Conservation (phyloP, 2,797 vertebrate species). For the Sus cebifrons region DNA sequence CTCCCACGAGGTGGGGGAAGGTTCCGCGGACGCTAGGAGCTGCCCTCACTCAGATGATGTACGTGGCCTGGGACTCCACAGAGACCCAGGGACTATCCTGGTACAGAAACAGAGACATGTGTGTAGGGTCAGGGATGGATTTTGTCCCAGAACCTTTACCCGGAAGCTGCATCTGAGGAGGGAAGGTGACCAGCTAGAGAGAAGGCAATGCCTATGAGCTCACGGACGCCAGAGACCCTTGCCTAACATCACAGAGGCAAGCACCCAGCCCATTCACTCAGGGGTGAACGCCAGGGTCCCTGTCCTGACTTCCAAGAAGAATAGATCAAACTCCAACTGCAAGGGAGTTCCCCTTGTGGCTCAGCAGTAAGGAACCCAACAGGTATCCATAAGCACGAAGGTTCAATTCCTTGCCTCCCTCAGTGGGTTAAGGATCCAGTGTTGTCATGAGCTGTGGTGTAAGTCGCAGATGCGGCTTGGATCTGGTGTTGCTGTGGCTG, state of each 20-base stretch:
- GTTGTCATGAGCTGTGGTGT: too few relatives aligned
- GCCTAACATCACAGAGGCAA: not conserved
- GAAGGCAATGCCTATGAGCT: not conserved
- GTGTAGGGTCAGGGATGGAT: not conserved
- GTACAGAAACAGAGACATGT: not conserved
- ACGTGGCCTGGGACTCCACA: not conserved
- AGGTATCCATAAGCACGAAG: too few relatives aligned
- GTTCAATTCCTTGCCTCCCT: too few relatives aligned
- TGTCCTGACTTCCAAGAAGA: not conserved
- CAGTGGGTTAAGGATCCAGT: too few relatives aligned
- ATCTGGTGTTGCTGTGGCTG: too few relatives aligned
- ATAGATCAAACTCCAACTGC: not conserved
- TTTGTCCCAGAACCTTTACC: not conserved
- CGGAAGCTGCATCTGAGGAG: not conserved
- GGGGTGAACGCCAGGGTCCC: rapidly evolving
- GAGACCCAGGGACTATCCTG: not conserved
- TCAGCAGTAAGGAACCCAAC: too few relatives aligned
- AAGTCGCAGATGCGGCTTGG: too few relatives aligned
- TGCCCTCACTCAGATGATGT: not conserved
- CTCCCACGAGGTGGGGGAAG: not conserved
- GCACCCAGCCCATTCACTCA: not conserved
- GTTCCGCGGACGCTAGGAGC: not conserved
- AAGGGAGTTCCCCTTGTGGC: too few relatives aligned
- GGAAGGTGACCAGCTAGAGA: not conserved
- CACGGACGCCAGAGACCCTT: not conserved